Percentiles rank a stretch among this genome's conserved stretches.
phyloP scores from a whole-genome alignment of 2,113 vertebrate genomes.

The Agapornis roseicollis region DNA sequence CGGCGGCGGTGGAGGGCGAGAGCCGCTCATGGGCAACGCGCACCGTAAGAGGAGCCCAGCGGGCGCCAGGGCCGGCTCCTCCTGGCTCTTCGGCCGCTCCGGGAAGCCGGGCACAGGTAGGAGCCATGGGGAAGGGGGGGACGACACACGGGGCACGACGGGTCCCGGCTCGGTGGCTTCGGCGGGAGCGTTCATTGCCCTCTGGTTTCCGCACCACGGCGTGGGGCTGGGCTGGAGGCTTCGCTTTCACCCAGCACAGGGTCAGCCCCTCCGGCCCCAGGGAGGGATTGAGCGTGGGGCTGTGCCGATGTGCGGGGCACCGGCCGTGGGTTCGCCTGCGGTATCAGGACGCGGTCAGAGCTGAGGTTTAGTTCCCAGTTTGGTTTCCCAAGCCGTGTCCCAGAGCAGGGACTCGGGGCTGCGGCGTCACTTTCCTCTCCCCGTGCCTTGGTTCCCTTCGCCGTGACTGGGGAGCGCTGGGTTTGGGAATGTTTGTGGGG shows the following conservation, averaged over 20 bases:
- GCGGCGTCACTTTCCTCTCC: neutral
- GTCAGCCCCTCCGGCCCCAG: fast-evolving
- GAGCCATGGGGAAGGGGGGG: neutral
- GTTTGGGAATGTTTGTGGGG: neutral
- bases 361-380: neutral
- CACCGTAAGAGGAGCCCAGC: conserved; percentile 85
- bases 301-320: neutral
- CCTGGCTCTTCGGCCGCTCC: conserved; percentile 79
- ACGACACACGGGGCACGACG: fast-evolving
- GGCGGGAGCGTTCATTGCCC: neutral
- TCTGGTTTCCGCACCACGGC: neutral
- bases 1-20: conserved; percentile 18
- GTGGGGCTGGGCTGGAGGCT: neutral
- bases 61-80: conserved; percentile 67
- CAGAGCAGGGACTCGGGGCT: neutral
- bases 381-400: neutral
- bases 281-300: fast-evolving
- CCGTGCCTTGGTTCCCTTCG: neutral
- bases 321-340: neutral
- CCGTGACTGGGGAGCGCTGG: fast-evolving
- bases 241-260: fast-evolving
- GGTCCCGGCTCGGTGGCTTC: fast-evolving
- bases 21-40: conserved; percentile 85
- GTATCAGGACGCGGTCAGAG: neutral
- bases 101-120: conserved; percentile 82